Evolutionary conservation across 2,113 vertebrate species (phyloP), one percentile per base, ranked within the genome.

Genomic region (Bubo bubo): DNA sequence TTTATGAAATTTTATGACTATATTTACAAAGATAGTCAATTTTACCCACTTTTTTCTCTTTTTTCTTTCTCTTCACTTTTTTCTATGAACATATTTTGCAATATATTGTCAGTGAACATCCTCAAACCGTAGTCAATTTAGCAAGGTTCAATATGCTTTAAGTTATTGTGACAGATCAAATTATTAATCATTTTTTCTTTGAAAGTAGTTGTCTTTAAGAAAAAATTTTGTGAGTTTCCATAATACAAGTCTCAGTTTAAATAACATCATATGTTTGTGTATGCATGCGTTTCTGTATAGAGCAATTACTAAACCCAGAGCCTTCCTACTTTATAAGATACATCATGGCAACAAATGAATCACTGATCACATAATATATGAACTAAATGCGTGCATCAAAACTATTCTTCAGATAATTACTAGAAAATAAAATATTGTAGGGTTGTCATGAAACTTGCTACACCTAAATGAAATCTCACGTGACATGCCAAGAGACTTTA

Each of bases 391-490:
- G 30, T 14, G 17, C 41, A 97, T 92, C 43, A 86, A 71, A 92
- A 86, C 58, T 59, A 97, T 58, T 70, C 79, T 56, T 96, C 67
- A 94, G 73, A 86, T 85, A 95, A 91, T 76, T 89, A 82, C 89
- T 84, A 93, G 82, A 90, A 95, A 96, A 89, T 81, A 84, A 72
- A 91, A 60, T 94, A 93, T 93, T 97, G 92, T 94, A 79, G 59
- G 87, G 91, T 86, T 94, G 72, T 97, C 96, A 89, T 43, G 80
- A 97, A 93, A 50, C 80, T 97, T 30, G 9, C 55, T 89, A 50
- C 84, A 92, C 68, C 82, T 76, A 98, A 98, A 97, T 96, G 88
- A 98, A 97, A 98, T 90, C 79, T 97, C 91, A 95, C 94, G 93
- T 97, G 87, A 97, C 97, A 95, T 68, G 55, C 37, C 55, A 90